Evolutionary conservation across 2,888 invertebrate species (phyloP).

Genomic region (Nemapogon koenigi): DNA sequence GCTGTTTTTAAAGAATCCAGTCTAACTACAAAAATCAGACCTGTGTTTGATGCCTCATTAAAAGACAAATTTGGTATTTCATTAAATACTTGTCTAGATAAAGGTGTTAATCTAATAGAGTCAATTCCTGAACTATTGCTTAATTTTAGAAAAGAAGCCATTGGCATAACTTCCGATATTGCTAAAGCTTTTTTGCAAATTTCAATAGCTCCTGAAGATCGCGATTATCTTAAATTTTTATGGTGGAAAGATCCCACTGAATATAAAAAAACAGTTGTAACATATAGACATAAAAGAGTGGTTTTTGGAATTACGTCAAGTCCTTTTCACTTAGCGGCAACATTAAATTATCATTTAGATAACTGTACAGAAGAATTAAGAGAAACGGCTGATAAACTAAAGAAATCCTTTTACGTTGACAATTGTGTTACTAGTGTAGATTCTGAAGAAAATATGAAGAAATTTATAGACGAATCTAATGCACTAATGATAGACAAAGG

Average conservation of each 20-base stretch:
- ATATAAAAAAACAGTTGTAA: background rate
- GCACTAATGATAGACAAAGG: constrained; percentile 11
- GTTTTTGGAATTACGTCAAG: constrained; percentile 12
- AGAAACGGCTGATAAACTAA: constrained; percentile 9
- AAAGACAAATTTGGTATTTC: constrained; percentile 17
- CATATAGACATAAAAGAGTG: constrained; percentile 9
- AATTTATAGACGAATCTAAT: constrained; percentile 13
- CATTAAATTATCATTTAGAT: constrained; percentile 10
- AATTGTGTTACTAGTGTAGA: constrained; percentile 15
- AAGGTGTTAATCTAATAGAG: constrained; percentile 22
- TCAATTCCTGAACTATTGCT: constrained; percentile 15
- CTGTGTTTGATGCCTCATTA: constrained; percentile 23
- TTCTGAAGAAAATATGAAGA: constrained; percentile 6
- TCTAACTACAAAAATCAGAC: constrained; percentile 21
- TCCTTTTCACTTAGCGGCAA: constrained; percentile 10
- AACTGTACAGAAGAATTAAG: background rate
- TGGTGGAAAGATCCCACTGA: constrained; percentile 14
- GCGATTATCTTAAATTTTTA: constrained; percentile 22
- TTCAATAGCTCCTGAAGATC: constrained; percentile 17
- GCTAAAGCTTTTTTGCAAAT: constrained; percentile 24
- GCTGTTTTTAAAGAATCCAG: constrained; percentile 19
- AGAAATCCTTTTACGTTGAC: constrained; percentile 15
- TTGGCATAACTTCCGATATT: constrained; percentile 22
- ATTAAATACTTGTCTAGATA: constrained; percentile 23
- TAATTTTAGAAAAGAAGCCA: constrained; percentile 15